These are phyloP conservation scores for Leptocoma aspasia DNA, from an alignment of 2,113 vertebrate genomes.

Conservation along the genomic window DNA sequence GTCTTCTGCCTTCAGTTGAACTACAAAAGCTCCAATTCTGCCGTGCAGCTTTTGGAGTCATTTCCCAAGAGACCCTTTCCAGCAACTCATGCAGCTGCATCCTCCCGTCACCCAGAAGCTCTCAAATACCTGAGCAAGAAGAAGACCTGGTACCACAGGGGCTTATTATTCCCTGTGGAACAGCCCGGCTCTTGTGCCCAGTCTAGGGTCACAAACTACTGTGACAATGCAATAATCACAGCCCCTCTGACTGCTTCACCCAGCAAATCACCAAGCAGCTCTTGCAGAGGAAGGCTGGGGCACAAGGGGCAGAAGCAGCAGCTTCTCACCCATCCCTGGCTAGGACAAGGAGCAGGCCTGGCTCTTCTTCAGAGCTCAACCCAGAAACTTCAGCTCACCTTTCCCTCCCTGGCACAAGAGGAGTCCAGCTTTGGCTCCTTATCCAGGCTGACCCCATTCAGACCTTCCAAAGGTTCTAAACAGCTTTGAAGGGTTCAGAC, in stretches of 20 bases:
- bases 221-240: not conserved
- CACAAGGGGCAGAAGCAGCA: not conserved
- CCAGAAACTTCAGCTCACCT: not conserved
- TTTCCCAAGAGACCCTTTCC: not conserved
- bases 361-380: not conserved
- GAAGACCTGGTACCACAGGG: not conserved
- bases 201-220: not conserved
- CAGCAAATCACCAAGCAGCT: not conserved
- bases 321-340: not conserved
- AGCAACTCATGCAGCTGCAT: not conserved
- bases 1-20: not conserved
- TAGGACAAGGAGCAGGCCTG: not conserved
- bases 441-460: not conserved
- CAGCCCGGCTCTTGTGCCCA: not conserved
- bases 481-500: not conserved
- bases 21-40: not conserved
- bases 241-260: not conserved
- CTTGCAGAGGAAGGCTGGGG: not conserved
- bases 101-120: not conserved
- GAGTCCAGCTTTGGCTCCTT: not conserved
- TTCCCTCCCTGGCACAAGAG: not conserved
- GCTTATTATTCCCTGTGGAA: not conserved
- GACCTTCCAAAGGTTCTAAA: not conserved
- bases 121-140: not conserved
- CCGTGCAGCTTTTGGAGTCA: not conserved